Conservation (phyloP, 2,113 vertebrate species). For the Numenius arquata region DNA sequence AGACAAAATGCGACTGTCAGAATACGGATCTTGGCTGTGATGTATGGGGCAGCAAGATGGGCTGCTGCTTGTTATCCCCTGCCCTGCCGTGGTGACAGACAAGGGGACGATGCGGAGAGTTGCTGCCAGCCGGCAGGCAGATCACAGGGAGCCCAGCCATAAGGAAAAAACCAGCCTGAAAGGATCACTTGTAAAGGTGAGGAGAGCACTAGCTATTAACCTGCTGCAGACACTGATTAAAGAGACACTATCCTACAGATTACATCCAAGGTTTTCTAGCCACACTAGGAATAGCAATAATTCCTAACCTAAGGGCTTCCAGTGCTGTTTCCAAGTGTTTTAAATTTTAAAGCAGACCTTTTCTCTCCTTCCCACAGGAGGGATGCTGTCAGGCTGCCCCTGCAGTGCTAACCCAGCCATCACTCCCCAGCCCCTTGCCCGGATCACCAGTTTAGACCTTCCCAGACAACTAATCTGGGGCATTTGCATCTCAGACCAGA, state of each 20-base stretch:
- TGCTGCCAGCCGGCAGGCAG: slow-evolving; percentile 29
- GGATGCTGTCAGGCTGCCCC: neutral
- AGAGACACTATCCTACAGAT: neutral
- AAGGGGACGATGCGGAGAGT: slow-evolving; percentile 31
- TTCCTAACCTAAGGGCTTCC: neutral
- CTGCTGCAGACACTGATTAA: slow-evolving; percentile 43
- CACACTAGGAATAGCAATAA: neutral
- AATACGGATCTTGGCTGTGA: slow-evolving; percentile 65
- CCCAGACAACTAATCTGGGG: neutral
- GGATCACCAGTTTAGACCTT: neutral
- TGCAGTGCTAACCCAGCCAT: neutral
- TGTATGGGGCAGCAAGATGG: slow-evolving; percentile 70
- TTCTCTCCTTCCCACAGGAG: neutral
- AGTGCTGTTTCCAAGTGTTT: neutral
- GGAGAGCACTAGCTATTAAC: slow-evolving; percentile 23
- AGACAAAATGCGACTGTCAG: slow-evolving; percentile 77
- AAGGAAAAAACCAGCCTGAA: slow-evolving; percentile 23
- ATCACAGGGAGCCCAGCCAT: neutral
- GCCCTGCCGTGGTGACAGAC: slow-evolving; percentile 47
- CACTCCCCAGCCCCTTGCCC: neutral
- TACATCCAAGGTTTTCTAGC: neutral
- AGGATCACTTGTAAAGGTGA: slow-evolving; percentile 48
- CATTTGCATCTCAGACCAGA: neutral
- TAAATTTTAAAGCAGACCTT: slow-evolving; percentile 12
- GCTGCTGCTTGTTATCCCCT: slow-evolving; percentile 76